phyloP scores from a whole-genome alignment of 2,888 invertebrate genomes.

The Diachrysia chrysitis region DNA sequence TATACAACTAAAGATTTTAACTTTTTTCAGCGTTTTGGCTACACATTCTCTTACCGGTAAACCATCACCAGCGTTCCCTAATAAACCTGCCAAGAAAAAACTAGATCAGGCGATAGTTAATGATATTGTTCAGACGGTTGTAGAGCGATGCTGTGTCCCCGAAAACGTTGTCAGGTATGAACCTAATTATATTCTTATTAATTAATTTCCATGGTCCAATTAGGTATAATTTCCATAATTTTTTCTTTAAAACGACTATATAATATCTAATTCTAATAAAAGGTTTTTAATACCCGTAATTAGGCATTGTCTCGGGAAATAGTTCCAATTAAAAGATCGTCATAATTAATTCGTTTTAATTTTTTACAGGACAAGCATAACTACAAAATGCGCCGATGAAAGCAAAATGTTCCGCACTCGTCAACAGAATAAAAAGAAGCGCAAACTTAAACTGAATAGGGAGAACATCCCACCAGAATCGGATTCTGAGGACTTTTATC shows the following conservation, averaged over 20 bases:
- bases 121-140: slow-evolving; percentile 88
- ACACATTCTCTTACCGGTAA: slow-evolving; percentile 89
- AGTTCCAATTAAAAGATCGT: no score
- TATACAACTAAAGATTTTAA: no score
- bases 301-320: not conserved
- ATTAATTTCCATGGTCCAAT: not conserved
- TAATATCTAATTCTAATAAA: no score
- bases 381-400: slow-evolving; percentile 90
- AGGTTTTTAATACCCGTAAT: not conserved
- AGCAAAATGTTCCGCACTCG: slow-evolving; percentile 87
- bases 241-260: no score
- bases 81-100: slow-evolving; percentile 77
- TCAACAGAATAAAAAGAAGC: slow-evolving; percentile 64
- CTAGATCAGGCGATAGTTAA: slow-evolving; percentile 83
- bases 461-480: slow-evolving; percentile 65
- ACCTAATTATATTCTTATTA: not conserved
- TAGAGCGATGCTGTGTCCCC: slow-evolving; percentile 72
- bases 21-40: slow-evolving; percentile 82
- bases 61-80: slow-evolving; percentile 86
- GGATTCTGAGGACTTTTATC: slow-evolving; percentile 56
- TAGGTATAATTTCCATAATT: not conserved
- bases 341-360: not conserved
- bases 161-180: slow-evolving; percentile 75
- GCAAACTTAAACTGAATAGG: slow-evolving; percentile 50
- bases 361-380: slow-evolving; percentile 85